A percentile compares a stretch with the other conserved stretches of the same genome.
Conservation (phyloP, 1,140 invertebrate species). For the Schlechtendalia chinensis region DNA sequence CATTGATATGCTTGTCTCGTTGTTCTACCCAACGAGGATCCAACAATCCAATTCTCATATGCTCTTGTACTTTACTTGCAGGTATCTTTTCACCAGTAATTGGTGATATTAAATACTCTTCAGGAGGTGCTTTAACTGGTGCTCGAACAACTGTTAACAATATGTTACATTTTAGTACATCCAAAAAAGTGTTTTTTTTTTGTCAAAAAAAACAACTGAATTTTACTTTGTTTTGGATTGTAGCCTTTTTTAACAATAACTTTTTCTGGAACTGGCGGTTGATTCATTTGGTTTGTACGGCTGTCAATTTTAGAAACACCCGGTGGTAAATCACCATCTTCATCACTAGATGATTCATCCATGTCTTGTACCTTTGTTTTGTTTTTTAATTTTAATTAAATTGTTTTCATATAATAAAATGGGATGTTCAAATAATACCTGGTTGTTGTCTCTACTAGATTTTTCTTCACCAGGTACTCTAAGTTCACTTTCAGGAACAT, state of each 20-base stretch:
- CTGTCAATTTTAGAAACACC: constrained; percentile 59
- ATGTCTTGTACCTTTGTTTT: constrained; percentile 75
- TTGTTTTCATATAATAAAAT: not conserved
- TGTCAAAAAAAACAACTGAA: constrained; percentile 18
- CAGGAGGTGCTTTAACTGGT: constrained; percentile 56
- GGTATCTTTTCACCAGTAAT: constrained; percentile 97
- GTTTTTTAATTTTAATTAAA: not conserved
- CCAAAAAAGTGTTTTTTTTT: not conserved
- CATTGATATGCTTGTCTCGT: constrained; percentile 80
- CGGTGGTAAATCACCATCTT: constrained; percentile 59
- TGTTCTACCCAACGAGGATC: constrained; percentile 99
- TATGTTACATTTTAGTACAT: constrained; percentile 21
- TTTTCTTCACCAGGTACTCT: constrained; percentile 51
- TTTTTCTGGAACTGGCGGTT: constrained; percentile 87
- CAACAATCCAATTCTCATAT: constrained; percentile 94
- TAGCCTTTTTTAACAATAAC: constrained; percentile 95
- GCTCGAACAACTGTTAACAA: constrained; percentile 59
- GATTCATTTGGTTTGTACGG: constrained; percentile 59
- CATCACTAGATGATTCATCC: constrained; percentile 74
- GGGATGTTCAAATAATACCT: constrained; percentile 54
- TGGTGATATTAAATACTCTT: constrained; percentile 93
- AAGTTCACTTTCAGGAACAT: constrained; percentile 37
- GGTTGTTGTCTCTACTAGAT: constrained; percentile 51
- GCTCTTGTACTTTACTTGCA: constrained; percentile 93
- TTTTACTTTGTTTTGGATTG: constrained; percentile 81